Evolutionary conservation across 1,140 invertebrate genomes (phyloP).

Genomic region (Saxidomus purpurata): DNA sequence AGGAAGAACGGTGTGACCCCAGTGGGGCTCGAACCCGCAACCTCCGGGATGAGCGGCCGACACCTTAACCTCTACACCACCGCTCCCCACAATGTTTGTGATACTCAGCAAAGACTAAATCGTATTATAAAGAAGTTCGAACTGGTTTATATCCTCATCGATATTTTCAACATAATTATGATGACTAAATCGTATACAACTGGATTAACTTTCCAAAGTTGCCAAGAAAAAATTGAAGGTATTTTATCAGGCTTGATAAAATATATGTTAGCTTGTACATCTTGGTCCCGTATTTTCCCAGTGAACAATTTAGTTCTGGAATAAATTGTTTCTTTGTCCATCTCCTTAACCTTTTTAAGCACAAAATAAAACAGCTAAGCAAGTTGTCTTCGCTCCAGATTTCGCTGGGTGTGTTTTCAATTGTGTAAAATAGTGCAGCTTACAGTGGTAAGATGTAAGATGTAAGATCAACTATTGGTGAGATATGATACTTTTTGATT

Average conservation of each 20-base stretch:
- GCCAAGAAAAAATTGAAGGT: too few species aligned
- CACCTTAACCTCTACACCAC: too few species aligned
- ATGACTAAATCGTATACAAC: background rate
- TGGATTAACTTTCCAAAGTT: background rate
- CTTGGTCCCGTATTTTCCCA: background rate
- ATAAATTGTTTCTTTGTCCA: background rate
- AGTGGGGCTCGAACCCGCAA: too few species aligned
- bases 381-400: conserved; percentile 21
- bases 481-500: background rate
- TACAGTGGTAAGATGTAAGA: conserved; percentile 34
- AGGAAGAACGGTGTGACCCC: too few species aligned
- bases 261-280: background rate
- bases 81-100: too few species aligned
- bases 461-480: conserved; percentile 13
- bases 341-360: background rate
- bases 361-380: conserved; percentile 10
- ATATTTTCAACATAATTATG: background rate
- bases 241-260: too few species aligned
- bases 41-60: too few species aligned
- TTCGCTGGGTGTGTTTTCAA: background rate
- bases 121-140: background rate
- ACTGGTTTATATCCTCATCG: background rate
- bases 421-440: conserved; percentile 8
- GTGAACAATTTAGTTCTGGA: conserved; percentile 38
- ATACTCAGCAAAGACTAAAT: background rate